Conservation (phyloP, 2,888 invertebrate genomes). For the Labia minor region DNA sequence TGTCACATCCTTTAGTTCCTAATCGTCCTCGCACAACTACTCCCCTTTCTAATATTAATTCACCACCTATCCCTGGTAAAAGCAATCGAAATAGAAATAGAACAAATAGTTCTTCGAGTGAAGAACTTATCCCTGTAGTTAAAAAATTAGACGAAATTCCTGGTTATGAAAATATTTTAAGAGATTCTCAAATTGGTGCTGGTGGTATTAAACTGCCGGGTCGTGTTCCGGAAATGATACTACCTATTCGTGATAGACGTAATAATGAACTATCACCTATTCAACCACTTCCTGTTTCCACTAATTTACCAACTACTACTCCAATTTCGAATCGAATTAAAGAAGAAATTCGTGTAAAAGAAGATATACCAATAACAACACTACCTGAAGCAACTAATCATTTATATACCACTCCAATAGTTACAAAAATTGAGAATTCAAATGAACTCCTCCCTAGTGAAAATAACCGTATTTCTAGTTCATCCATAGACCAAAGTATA, state of each 20-base stretch:
- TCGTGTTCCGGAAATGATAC: conserved; percentile 28
- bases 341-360: neutral
- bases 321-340: neutral
- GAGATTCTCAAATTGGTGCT: conserved; percentile 41
- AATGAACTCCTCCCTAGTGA: conserved; percentile 32
- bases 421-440: conserved; percentile 34
- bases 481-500: conserved; percentile 33
- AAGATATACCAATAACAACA: neutral
- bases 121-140: conserved; percentile 49
- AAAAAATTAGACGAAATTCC: conserved; percentile 52
- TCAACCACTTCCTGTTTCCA: neutral
- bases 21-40: neutral
- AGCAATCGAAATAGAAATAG: conserved; percentile 33
- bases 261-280: conserved; percentile 22
- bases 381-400: conserved; percentile 20
- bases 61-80: conserved; percentile 26
- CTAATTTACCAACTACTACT: neutral
- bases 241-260: conserved; percentile 31
- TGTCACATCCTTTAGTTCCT: conserved; percentile 16
- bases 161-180: conserved; percentile 48
- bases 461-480: conserved; percentile 23
- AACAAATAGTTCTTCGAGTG: conserved; percentile 43
- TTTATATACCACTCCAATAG: conserved; percentile 32
- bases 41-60: neutral
- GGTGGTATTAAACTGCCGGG: conserved; percentile 28